Evolutionary conservation across 30 jellyfish, hydroid and myxozoan genomes (phyloP).

Genomic region (Morbakka virulenta): DNA sequence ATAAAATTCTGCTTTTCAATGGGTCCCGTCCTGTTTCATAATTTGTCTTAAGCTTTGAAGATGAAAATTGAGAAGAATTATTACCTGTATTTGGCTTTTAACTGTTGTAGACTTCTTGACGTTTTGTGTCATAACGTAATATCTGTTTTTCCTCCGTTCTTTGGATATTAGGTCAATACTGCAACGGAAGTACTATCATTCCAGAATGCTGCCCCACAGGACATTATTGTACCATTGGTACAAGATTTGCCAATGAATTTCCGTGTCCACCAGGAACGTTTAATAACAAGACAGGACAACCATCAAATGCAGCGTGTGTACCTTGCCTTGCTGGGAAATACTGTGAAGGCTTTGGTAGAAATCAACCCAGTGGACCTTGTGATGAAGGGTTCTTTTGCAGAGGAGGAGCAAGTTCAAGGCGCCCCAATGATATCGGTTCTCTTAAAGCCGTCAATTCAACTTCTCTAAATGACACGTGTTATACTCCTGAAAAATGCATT

Average conservation of each 20-base stretch:
- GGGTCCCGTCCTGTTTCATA: neutral
- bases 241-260: conserved; percentile 56
- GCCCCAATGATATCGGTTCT: conserved; percentile 75
- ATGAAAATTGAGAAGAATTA: no score
- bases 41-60: neutral
- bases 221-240: conserved; percentile 77
- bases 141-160: no score
- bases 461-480: conserved; percentile 64
- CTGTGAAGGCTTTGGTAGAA: conserved; percentile 73
- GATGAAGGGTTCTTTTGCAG: conserved; percentile 79
- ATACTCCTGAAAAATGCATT: conserved; percentile 66
- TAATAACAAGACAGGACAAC: conserved; percentile 76
- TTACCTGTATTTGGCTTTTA: no score
- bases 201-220: conserved; percentile 81
- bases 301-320: conserved; percentile 33
- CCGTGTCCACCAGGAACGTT: conserved; percentile 87
- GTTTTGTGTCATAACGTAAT: neutral
- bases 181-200: conserved; percentile 59
- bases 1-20: no score
- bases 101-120: no score
- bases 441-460: conserved; percentile 30
- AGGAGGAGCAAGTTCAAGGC: conserved; percentile 58
- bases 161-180: conserved; percentile 61
- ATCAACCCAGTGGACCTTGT: conserved; percentile 59
- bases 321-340: conserved; percentile 64